Evolutionary conservation across 2,113 vertebrate species (phyloP).

Genomic region (Brachypteracias leptosomus): DNA sequence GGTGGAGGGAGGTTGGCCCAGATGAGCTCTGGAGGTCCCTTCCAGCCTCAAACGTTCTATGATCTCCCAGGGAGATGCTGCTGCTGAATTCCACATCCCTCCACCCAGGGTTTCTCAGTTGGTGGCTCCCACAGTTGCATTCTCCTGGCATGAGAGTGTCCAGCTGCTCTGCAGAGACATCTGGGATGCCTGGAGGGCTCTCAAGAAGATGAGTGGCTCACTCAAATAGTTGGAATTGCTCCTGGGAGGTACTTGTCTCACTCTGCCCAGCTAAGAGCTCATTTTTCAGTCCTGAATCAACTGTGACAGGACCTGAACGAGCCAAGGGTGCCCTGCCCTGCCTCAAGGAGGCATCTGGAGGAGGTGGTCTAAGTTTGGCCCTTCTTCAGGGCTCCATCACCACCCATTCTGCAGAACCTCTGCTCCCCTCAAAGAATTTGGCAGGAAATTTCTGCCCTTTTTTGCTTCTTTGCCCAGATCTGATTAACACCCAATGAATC

Average conservation of each 20-base stretch:
- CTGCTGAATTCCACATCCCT: not conserved
- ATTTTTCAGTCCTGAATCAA: not conserved
- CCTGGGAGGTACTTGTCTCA: not conserved
- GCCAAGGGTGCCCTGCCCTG: not conserved
- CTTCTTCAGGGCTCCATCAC: not conserved
- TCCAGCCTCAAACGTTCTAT: too few species aligned
- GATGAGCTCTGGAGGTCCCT: too few species aligned
- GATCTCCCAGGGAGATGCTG: too few species aligned
- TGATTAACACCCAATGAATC: not conserved
- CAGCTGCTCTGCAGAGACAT: not conserved
- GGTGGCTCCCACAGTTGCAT: not conserved
- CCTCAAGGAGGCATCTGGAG: not conserved
- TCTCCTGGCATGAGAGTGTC: accelerated
- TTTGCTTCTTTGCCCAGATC: not conserved
- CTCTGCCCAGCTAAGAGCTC: not conserved
- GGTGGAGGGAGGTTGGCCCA: too few species aligned
- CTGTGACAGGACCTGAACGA: not conserved
- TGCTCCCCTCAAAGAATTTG: not conserved
- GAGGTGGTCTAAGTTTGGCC: not conserved
- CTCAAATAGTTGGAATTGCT: not conserved
- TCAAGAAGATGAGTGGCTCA: not conserved
- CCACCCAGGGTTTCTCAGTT: not conserved
- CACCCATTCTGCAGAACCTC: not conserved
- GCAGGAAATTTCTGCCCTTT: not conserved
- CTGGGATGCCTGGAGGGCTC: not conserved